Percentiles rank a stretch among this genome's conserved stretches.
phyloP scores from a whole-genome alignment of 2,888 invertebrate species.

The Endotricha flammealis region DNA sequence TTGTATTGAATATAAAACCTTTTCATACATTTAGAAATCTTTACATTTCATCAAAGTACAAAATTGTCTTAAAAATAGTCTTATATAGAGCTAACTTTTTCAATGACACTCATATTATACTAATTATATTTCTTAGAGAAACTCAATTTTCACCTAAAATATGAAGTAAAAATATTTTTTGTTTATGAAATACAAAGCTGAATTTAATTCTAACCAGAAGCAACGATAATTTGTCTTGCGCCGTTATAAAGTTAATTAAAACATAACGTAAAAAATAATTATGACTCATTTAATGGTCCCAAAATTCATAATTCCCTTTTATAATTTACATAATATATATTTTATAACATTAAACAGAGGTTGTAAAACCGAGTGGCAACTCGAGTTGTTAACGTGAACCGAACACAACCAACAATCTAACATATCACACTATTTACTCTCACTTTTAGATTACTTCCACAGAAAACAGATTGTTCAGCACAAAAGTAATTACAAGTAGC shows the following conservation, averaged over 20 bases:
- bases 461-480: slow-evolving; percentile 39
- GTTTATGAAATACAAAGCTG: slow-evolving; percentile 7
- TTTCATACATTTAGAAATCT: too few species aligned
- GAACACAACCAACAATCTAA: too few species aligned
- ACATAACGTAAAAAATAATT: slow-evolving; percentile 11
- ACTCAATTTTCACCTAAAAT: too few species aligned
- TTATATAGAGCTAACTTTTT: too few species aligned
- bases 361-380: background rate
- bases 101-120: too few species aligned
- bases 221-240: slow-evolving; percentile 8
- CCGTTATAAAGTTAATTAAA: slow-evolving; percentile 12
- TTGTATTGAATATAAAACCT: too few species aligned
- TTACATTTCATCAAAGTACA: too few species aligned
- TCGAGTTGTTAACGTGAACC: too few species aligned
- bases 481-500: slow-evolving; percentile 66
- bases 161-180: too few species aligned
- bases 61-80: too few species aligned
- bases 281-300: slow-evolving; percentile 8
- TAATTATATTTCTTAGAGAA: too few species aligned
- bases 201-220: slow-evolving; percentile 9
- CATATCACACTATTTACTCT: background rate
- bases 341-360: slow-evolving; percentile 1
- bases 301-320: slow-evolving; percentile 10
- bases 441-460: slow-evolving; percentile 7
- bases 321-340: slow-evolving; percentile 5